phyloP scores from a whole-genome alignment of 2,888 invertebrate species.

The Drosophila koepferae region DNA sequence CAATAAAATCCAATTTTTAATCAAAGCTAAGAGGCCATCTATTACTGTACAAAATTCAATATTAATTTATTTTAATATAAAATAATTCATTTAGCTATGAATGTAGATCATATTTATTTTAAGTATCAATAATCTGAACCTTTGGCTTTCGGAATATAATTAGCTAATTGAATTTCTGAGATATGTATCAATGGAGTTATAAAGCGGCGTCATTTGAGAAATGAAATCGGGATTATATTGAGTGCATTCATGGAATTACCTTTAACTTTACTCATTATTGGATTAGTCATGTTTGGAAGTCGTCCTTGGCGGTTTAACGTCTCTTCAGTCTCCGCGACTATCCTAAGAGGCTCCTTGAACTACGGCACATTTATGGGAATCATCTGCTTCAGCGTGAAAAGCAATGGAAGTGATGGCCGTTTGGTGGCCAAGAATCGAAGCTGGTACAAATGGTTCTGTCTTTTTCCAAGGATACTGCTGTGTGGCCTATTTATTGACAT shows the following conservation, averaged over 20 bases:
- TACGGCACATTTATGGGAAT: conserved; percentile 60
- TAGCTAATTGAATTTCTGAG: background rate
- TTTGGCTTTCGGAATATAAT: background rate
- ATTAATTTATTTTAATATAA: background rate
- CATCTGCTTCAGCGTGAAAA: conserved; percentile 43
- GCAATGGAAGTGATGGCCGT: conserved; percentile 14
- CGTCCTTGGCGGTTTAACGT: conserved; percentile 29
- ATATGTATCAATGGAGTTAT: conserved; percentile 15
- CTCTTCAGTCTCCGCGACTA: conserved; percentile 38
- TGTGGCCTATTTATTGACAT: background rate
- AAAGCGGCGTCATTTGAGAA: background rate
- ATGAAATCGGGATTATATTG: background rate
- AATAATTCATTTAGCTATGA: background rate
- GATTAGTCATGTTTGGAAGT: conserved; percentile 55
- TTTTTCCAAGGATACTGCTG: conserved; percentile 32
- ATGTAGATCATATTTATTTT: background rate
- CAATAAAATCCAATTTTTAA: conserved; percentile 16
- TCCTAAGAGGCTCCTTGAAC: conserved; percentile 33
- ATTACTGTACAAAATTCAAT: background rate
- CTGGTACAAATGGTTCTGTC: conserved; percentile 45
- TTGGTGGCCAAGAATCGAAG: conserved; percentile 30
- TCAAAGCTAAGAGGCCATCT: background rate
- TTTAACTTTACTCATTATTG: background rate
- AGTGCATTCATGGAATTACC: background rate
- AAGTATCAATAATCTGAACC: background rate